phyloP scores from a whole-genome alignment of 2,888 invertebrate species.

The Leuctra nigra region DNA sequence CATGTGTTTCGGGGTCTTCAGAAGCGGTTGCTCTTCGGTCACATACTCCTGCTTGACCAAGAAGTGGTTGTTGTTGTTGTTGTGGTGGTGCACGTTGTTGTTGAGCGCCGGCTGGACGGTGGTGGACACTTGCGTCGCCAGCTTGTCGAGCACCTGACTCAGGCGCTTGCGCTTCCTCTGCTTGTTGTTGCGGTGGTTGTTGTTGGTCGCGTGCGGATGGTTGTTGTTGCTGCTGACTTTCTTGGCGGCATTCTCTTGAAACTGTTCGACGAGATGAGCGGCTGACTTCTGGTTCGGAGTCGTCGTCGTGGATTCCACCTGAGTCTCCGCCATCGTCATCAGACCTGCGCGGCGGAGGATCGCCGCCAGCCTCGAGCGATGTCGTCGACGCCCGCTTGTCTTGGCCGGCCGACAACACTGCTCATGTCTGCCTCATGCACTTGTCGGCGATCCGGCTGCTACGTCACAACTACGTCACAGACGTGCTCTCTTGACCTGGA shows the following conservation, averaged over 20 bases:
- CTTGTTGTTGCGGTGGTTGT: constrained; percentile 43
- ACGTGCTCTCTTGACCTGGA: constrained; percentile 12
- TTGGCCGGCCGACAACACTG: constrained; percentile 13
- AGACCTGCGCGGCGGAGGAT: constrained; percentile 49
- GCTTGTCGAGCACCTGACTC: constrained; percentile 72
- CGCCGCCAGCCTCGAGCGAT: constrained; percentile 38
- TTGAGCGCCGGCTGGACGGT: constrained; percentile 37
- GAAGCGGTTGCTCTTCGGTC: constrained; percentile 22
- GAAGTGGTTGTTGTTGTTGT: constrained; percentile 37
- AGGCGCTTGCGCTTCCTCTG: constrained; percentile 71
- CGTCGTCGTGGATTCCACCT: constrained; percentile 54
- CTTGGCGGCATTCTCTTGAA: constrained; percentile 20
- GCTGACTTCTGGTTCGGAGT: constrained; percentile 35
- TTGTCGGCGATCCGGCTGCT: background rate
- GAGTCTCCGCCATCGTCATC: constrained; percentile 70
- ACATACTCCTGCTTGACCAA: constrained; percentile 15
- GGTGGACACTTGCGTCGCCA: constrained; percentile 43
- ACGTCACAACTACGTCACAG: constrained; percentile 1
- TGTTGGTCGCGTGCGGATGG: constrained; percentile 54
- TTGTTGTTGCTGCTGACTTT: constrained; percentile 49
- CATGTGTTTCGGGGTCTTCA: constrained; percentile 38
- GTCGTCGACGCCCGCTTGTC: constrained; percentile 13
- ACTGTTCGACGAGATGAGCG: constrained; percentile 12
- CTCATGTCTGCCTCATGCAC: constrained; percentile 22
- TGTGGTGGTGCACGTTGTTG: constrained; percentile 43